A percentile compares a stretch with the other conserved stretches of the same genome.
Conservation (phyloP, 2,113 vertebrate genomes). For the Anguilla japonica region DNA sequence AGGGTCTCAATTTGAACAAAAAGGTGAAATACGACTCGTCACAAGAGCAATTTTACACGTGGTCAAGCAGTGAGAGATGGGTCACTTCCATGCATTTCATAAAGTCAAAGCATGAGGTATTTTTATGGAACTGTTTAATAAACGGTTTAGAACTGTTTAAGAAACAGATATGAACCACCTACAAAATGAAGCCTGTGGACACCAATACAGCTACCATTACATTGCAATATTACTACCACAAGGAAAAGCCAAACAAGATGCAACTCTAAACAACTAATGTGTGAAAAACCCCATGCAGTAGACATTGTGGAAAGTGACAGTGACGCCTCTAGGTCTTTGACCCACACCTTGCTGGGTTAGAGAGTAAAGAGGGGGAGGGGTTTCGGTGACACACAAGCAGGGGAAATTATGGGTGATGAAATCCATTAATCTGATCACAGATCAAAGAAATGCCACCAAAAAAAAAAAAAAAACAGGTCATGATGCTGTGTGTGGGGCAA, state of each 20-base stretch:
- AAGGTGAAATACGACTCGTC: background rate
- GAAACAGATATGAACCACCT: background rate
- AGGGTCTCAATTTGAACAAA: background rate
- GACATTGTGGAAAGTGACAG: background rate
- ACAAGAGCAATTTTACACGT: background rate
- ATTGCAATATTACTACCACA: background rate
- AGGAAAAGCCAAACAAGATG: background rate
- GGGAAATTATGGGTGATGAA: constrained; percentile 8
- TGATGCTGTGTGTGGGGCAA: constrained; percentile 41
- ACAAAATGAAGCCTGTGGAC: background rate
- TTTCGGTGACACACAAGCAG: constrained; percentile 1
- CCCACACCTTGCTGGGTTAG: constrained; percentile 8
- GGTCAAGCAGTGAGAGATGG: background rate
- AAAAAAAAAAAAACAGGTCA: constrained; percentile 9
- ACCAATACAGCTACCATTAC: background rate
- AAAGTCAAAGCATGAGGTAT: background rate
- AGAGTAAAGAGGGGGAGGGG: constrained; percentile 25
- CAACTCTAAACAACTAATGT: background rate
- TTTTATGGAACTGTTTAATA: background rate
- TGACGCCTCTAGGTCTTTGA: background rate
- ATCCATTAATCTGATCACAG: background rate
- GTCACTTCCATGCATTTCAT: background rate
- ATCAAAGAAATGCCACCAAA: background rate
- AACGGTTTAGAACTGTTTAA: background rate
- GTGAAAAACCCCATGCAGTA: background rate